Conservation (phyloP, 1,140 invertebrate species). For the Steinernema feltiae region DNA sequence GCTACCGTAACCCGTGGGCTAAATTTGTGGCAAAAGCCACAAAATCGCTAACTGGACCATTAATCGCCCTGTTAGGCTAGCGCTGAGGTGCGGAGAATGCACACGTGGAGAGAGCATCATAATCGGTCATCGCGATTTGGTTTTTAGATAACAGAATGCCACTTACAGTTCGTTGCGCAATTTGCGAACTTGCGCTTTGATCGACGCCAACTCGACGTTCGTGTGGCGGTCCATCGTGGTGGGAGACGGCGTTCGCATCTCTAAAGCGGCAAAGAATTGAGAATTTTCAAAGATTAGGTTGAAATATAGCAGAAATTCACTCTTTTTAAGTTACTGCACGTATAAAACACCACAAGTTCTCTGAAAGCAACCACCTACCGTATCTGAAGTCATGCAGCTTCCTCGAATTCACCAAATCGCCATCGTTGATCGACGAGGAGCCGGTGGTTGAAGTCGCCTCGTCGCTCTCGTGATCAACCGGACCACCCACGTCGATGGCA, state of each 20-base stretch:
- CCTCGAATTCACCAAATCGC: not conserved
- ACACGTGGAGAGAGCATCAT: not conserved
- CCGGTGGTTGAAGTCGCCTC: not conserved
- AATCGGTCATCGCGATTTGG: not conserved
- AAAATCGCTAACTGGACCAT: no score
- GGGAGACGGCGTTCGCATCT: not conserved
- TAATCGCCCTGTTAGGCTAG: not conserved
- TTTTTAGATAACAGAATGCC: not conserved
- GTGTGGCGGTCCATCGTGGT: not conserved
- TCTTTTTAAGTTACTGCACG: no score
- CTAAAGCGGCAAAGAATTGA: not conserved
- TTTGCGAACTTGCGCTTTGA: not conserved
- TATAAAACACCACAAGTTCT: no score
- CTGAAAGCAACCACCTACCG: not conserved
- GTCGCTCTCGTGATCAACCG: not conserved
- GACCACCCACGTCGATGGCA: not conserved
- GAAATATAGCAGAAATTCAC: no score
- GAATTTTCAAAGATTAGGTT: no score
- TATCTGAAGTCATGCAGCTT: not conserved
- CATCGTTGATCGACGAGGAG: conserved; percentile 7
- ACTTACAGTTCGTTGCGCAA: conserved; percentile 13
- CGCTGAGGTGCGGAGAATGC: not conserved
- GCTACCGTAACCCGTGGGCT: no score
- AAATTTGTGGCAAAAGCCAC: no score
- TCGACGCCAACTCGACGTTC: not conserved